Base-by-base conservation (phyloP, 1,140 invertebrate genomes). In the Spodoptera litura region DNA sequence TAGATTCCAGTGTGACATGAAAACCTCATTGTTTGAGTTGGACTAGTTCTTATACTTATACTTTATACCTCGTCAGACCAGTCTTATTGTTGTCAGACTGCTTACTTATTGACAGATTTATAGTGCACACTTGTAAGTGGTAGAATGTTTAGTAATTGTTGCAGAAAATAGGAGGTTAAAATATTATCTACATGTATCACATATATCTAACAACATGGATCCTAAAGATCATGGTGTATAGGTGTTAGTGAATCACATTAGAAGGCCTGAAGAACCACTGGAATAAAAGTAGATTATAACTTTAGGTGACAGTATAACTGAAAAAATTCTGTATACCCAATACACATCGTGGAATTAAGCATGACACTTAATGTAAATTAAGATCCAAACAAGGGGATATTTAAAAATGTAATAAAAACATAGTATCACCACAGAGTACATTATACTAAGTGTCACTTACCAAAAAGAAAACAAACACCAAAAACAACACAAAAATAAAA, bases 91-190 rank as follows among this genome's bases (percentile, higher is more conserved):
- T 51, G 44, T 27, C 52, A 15, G 15, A 20, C 62, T 12, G 49
- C 44, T 53, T 53, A 55, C 15, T 52, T 70, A 70, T 70, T 70
- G 66, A 70, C 66, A 31, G 66, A 70, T 70, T 70, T 70, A 70
- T 70, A 70, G 15, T 15, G 13, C 13, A 51, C 27, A 70, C 20
- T 15, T 64, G n/a, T 11, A 10, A 31, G 44, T 49, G 62, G 15
- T 49, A 44, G 13, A 44, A 44, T 38, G 27, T 64, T 8, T 11
- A 10, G 6, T 55, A 9, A 8, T 56, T 56, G n/a, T 56, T 56
- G 10, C 9, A 56, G 55, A 8, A 44, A 44, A 44, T 44, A 44
- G 38, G 38, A 6, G 38, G 38, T 44, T 44, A 44, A 6, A 44
- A 44, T 20, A 20, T 10, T 9, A 20, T 56, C n/a, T 56, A 56